These are phyloP conservation scores for Dione vanillae DNA, from an alignment of 2,888 invertebrate genomes.

Conservation along the genomic window DNA sequence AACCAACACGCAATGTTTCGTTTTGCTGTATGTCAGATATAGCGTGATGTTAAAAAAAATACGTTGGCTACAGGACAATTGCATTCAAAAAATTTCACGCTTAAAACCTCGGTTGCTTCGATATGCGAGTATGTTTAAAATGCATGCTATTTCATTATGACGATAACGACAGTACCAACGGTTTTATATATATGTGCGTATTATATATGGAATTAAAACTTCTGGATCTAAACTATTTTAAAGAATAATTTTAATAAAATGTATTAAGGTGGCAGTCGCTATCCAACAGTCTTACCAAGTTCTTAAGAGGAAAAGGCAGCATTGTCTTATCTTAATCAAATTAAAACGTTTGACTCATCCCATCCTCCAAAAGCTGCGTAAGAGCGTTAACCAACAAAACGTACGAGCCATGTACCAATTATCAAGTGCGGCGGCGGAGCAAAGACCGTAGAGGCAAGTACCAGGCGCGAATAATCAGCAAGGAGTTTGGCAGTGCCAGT, in stretches of 20 bases:
- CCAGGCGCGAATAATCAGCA: slow-evolving; percentile 63
- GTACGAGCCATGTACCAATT: background rate
- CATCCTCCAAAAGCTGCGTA: background rate
- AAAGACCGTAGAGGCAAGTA: slow-evolving; percentile 57
- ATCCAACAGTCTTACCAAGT: no score
- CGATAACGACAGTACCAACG: background rate
- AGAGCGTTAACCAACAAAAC: background rate
- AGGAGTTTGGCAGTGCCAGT: slow-evolving; percentile 76
- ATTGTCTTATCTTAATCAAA: no score
- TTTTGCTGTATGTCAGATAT: no score
- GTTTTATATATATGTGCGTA: background rate
- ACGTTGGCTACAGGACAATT: background rate
- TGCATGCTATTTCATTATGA: slow-evolving; percentile 28
- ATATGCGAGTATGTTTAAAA: slow-evolving; percentile 7
- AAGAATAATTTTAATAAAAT: no score
- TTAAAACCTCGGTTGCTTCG: slow-evolving; percentile 12
- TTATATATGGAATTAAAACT: background rate
- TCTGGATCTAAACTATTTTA: no score
- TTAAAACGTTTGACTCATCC: background rate
- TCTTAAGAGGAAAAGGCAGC: no score
- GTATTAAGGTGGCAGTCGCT: no score
- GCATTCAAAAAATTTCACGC: slow-evolving; percentile 26
- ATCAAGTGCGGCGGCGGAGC: slow-evolving; percentile 27
- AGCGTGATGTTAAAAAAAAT: no score
- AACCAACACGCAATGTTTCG: no score